phyloP scores from a whole-genome alignment of 2,797 vertebrate species.

The Simalia tracyae region DNA sequence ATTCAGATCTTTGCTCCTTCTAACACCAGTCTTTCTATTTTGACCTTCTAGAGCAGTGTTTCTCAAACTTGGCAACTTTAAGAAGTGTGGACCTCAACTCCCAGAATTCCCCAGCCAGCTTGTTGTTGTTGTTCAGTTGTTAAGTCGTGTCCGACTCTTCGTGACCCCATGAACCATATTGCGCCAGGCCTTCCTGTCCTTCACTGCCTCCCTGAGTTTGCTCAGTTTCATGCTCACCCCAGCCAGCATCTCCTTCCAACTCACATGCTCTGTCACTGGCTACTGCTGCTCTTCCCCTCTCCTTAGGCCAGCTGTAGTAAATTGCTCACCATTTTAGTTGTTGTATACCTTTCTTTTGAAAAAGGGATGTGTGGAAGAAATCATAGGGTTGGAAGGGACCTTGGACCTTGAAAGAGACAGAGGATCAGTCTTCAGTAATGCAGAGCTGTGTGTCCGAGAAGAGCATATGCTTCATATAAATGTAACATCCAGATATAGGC shows the following conservation, averaged over 20 bases:
- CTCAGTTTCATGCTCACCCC: no score
- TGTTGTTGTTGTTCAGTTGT: no score
- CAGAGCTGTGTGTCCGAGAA: neutral
- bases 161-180: no score
- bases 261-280: neutral
- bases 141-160: no score
- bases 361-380: neutral
- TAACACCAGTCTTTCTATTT: neutral
- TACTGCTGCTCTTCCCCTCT: neutral
- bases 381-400: no score
- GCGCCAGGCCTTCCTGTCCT: no score
- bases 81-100: neutral
- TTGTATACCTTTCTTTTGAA: neutral
- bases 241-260: neutral
- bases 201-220: no score
- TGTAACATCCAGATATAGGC: neutral
- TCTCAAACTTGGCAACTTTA: neutral
- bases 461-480: neutral
- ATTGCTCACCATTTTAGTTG: neutral
- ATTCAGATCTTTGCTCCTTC: neutral
- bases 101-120: neutral
- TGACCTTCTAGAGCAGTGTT: neutral
- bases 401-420: neutral
- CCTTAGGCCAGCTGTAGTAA: neutral
- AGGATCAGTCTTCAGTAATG: neutral